Evolutionary conservation across 2,797 vertebrate species (phyloP).

Genomic region (Glossophaga mutica): DNA sequence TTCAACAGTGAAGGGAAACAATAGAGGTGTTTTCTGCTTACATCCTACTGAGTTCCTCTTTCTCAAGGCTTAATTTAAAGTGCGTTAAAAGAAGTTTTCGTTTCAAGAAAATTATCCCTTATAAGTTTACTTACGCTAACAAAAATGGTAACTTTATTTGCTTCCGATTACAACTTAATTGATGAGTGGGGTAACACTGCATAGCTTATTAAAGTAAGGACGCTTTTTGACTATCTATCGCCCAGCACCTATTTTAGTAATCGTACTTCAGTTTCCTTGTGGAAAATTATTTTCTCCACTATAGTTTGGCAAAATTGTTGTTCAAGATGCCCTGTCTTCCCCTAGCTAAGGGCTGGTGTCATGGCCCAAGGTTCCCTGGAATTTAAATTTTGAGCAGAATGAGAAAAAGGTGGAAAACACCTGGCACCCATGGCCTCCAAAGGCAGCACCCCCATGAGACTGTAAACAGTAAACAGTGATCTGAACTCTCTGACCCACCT

Average conservation of each 20-base stretch:
- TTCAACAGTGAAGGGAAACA: neutral
- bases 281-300: neutral
- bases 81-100: neutral
- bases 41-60: neutral
- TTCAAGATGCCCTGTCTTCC: neutral
- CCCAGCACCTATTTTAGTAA: neutral
- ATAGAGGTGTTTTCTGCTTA: neutral
- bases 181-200: neutral
- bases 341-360: neutral
- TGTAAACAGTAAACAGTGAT: neutral
- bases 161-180: neutral
- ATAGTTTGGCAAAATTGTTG: neutral
- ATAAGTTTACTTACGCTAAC: neutral
- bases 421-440: neutral
- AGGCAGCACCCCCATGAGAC: neutral
- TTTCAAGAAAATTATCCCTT: neutral
- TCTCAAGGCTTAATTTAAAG: neutral
- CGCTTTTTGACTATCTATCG: neutral
- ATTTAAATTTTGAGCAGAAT: neutral
- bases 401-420: neutral
- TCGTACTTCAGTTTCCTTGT: neutral
- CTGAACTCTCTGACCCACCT: neutral
- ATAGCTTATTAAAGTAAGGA: neutral
- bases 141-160: slow-evolving; percentile 12
- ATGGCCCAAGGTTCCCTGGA: neutral